These are phyloP conservation scores for Myrmecophaga tridactyla DNA, from an alignment of 2,113 vertebrate species.

Conservation along the genomic window DNA sequence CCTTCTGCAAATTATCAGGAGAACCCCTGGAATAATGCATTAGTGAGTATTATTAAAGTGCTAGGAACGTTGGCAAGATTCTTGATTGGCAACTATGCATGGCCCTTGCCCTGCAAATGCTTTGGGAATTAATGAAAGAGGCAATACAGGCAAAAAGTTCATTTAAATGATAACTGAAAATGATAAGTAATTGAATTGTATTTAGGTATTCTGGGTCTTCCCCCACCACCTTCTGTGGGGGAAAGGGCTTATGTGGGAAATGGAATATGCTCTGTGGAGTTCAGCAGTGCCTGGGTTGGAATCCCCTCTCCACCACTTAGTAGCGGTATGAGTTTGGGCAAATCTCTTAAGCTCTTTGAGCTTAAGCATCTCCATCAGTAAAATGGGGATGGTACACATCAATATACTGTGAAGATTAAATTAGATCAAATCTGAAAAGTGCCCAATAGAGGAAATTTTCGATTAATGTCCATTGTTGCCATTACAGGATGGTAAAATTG, in stretches of 20 bases:
- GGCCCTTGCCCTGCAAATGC: neutral
- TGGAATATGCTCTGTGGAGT: fast-evolving
- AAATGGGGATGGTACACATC: neutral
- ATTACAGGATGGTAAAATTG: neutral
- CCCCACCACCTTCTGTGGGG: fast-evolving
- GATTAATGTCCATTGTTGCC: neutral
- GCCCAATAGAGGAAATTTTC: neutral
- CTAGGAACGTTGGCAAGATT: neutral
- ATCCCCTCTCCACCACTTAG: neutral
- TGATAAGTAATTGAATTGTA: neutral
- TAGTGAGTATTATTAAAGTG: too few relatives aligned
- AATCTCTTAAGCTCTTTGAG: neutral
- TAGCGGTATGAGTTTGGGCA: fast-evolving
- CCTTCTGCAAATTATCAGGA: neutral
- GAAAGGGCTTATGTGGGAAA: neutral
- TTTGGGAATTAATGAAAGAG: neutral
- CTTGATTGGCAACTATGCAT: fast-evolving
- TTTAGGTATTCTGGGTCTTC: neutral
- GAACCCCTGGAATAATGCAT: too few relatives aligned
- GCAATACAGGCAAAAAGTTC: neutral
- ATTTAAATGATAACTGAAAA: neutral
- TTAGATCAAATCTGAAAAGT: neutral
- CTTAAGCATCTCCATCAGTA: neutral
- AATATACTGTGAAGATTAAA: neutral
- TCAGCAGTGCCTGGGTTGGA: neutral